Base-by-base conservation (phyloP, 2,888 invertebrate species). In the Dryomyza anilis region DNA sequence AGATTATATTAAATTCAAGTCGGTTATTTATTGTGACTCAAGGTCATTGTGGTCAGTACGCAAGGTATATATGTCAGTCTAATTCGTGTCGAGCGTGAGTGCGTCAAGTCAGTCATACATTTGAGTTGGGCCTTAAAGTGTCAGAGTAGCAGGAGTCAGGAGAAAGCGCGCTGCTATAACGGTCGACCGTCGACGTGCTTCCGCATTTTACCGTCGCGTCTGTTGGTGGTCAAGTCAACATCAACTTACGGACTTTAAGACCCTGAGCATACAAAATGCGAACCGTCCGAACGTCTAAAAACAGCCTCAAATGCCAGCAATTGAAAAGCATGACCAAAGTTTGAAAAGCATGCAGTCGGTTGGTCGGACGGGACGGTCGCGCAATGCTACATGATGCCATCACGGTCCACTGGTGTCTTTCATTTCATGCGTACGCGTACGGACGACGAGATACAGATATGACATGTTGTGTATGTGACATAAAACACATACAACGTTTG, bases 381-480 rank as follows among this genome's bases (percentile, higher is more conserved):
- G n/a, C n/a, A n/a, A n/a, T n/a, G n/a, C n/a, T n/a, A n/a, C n/a
- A n/a, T n/a, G n/a, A n/a, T n/a, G 50, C 50, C 50, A 25, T 25
- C 27, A n/a, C 19, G 36, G 33, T 50, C 23, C 21, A 29, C 39
- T 61, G 52, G 25, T 21, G 61, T 29, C 52, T 61, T 39, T 61
- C 36, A 55, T n/a, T n/a, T n/a, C n/a, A 52, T 50, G 59, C 48
- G 59, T 48, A 14, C 45, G 33, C 25, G 43, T 45, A 27, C 39
- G 39, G n/a, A 33, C 23, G 55, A 60, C 48, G 65, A 71, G 71
- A 65, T 66, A 72, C 72, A 70, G 72, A 71, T 74, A 67, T 76
- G 76, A 77, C 78, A 77, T 74, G 73, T 75, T 78, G 64, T 75
- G n/a, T n/a, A n/a, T 77, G 72, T 77, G 64, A 74, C 78, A 71